Conservation (phyloP, 2,113 vertebrate species). For the Microtus ochrogaster region DNA sequence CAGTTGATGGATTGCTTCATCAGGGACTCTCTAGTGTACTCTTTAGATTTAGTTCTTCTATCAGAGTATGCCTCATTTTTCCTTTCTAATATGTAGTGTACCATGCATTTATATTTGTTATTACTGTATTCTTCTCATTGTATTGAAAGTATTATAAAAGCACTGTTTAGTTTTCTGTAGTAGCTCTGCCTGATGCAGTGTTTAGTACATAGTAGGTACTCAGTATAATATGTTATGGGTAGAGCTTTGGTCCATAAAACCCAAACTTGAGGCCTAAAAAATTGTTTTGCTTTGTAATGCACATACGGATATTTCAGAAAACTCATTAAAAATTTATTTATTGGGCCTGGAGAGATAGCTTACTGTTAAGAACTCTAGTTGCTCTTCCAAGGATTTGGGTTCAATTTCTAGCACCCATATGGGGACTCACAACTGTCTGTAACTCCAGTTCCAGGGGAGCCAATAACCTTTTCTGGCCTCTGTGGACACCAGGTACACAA, state of each 20-base stretch:
- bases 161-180: not conserved
- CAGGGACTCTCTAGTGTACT: constrained; percentile 34
- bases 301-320: constrained; percentile 34
- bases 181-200: constrained; percentile 12
- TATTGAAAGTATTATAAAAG: constrained; percentile 3
- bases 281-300: constrained; percentile 10
- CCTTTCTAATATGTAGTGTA: not conserved
- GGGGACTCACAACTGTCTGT: not conserved
- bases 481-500: not conserved
- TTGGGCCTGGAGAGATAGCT: not conserved
- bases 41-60: not conserved
- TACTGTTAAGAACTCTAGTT: not conserved
- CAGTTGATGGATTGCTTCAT: constrained; percentile 20
- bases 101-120: not conserved
- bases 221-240: constrained; percentile 40
- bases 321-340: constrained; percentile 33
- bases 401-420: not conserved
- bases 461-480: not conserved
- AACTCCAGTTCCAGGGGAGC: too few species aligned
- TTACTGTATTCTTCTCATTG: not conserved
- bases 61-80: constrained; percentile 3
- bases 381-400: not conserved
- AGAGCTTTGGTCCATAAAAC: constrained; percentile 6
- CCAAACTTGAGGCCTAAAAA: constrained; percentile 20
- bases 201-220: not conserved